These are phyloP conservation scores for Elephas maximus DNA, from an alignment of 2,113 vertebrate genomes.

Conservation along the genomic window DNA sequence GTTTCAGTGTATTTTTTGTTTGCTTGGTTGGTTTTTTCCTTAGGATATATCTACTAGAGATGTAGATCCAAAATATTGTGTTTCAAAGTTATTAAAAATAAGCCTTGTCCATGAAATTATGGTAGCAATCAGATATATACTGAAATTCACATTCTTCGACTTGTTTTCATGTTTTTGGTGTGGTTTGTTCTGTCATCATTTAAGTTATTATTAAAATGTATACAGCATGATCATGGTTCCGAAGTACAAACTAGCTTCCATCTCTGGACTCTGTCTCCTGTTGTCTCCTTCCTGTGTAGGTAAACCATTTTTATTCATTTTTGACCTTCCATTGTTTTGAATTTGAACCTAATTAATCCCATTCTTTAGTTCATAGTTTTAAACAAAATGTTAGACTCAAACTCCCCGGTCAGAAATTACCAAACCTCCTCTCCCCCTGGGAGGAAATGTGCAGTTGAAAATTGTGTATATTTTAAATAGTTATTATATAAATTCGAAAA, in stretches of 20 bases:
- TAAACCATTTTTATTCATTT: constrained; percentile 29
- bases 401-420: not conserved
- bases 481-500: constrained; percentile 52
- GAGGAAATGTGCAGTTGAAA: not conserved
- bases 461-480: not conserved
- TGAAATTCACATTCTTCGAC: not conserved
- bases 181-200: not conserved
- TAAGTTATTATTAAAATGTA: not conserved
- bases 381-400: constrained; percentile 31
- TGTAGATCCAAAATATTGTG: not conserved
- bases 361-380: not conserved
- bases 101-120: not conserved
- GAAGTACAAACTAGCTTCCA: constrained; percentile 41
- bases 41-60: not conserved
- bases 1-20: not conserved
- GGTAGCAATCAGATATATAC: not conserved
- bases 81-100: constrained; percentile 50
- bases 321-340: not conserved
- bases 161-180: not conserved
- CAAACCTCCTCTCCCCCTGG: not conserved
- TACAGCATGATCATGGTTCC: not conserved
- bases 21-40: not conserved
- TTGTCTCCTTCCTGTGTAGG: not conserved
- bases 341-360: not conserved
- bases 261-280: not conserved